phyloP scores from a whole-genome alignment of 2,888 invertebrate species.

The Hirtodrosophila cameraria region DNA sequence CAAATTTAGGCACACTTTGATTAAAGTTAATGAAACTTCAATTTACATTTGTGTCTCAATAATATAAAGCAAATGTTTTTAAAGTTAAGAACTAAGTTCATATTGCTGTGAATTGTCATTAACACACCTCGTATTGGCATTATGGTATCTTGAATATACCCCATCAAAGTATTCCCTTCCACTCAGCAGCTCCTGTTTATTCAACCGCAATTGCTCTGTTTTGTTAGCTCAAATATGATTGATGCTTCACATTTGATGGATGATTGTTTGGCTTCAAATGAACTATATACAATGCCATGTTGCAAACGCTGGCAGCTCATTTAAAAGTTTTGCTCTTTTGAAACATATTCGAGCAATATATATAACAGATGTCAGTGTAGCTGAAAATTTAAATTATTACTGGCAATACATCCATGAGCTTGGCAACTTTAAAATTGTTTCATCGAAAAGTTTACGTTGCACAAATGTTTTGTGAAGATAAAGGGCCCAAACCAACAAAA shows the following conservation, averaged over 20 bases:
- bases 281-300: conserved; percentile 26
- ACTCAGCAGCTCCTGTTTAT: too few relatives aligned
- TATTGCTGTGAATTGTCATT: conserved; percentile 5
- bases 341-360: conserved; percentile 48
- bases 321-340: conserved; percentile 48
- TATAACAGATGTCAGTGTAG: conserved; percentile 62
- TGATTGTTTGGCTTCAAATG: conserved; percentile 47
- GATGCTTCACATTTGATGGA: conserved; percentile 65
- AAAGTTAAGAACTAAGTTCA: neutral
- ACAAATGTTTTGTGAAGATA: conserved; percentile 63
- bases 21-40: too few relatives aligned
- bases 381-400: conserved; percentile 60
- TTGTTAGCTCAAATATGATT: conserved; percentile 51
- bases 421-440: conserved; percentile 68
- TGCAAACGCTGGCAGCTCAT: conserved; percentile 35
- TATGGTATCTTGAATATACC: neutral
- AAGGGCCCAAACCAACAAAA: conserved; percentile 4
- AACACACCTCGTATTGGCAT: neutral
- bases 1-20: too few relatives aligned
- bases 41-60: too few relatives aligned
- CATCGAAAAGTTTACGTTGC: conserved; percentile 60
- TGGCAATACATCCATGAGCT: conserved; percentile 41
- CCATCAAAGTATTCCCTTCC: conserved; percentile 5
- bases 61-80: neutral
- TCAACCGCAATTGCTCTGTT: conserved; percentile 51